phyloP scores from a whole-genome alignment of 2,888 invertebrate genomes.

The Campoplex nolae region DNA sequence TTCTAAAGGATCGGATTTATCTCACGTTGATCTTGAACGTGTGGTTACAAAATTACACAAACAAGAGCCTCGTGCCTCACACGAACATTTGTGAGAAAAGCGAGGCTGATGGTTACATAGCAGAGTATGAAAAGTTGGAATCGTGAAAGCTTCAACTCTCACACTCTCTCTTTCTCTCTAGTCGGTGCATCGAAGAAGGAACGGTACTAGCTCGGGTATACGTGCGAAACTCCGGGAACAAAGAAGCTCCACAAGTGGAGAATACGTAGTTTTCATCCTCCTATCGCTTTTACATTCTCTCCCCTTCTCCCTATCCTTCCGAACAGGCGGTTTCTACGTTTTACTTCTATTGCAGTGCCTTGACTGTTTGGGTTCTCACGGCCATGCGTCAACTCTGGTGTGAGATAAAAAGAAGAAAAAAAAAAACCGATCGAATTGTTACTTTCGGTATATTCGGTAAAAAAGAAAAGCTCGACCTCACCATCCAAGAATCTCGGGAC shows the following conservation, averaged over 20 bases:
- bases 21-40: slow-evolving; percentile 27
- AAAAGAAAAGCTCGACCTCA: background rate
- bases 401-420: background rate
- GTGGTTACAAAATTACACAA: slow-evolving; percentile 25
- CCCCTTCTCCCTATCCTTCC: background rate
- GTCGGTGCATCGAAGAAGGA: slow-evolving; percentile 33
- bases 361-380: slow-evolving; percentile 3
- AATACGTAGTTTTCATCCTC: slow-evolving; percentile 63
- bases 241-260: slow-evolving; percentile 68
- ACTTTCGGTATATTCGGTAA: slow-evolving; percentile 1
- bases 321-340: background rate
- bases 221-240: slow-evolving; percentile 55
- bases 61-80: background rate
- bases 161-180: background rate
- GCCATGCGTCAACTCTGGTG: background rate
- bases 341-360: slow-evolving; percentile 11
- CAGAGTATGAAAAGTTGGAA: slow-evolving; percentile 46
- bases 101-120: background rate
- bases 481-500: background rate
- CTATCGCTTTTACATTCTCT: background rate
- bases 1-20: slow-evolving; percentile 15
- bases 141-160: slow-evolving; percentile 45
- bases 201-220: slow-evolving; percentile 38
- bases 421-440: slow-evolving; percentile 8
- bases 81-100: slow-evolving; percentile 8